Base-by-base conservation (phyloP, 2,113 vertebrate species). In the Chionodraco myersi region DNA sequence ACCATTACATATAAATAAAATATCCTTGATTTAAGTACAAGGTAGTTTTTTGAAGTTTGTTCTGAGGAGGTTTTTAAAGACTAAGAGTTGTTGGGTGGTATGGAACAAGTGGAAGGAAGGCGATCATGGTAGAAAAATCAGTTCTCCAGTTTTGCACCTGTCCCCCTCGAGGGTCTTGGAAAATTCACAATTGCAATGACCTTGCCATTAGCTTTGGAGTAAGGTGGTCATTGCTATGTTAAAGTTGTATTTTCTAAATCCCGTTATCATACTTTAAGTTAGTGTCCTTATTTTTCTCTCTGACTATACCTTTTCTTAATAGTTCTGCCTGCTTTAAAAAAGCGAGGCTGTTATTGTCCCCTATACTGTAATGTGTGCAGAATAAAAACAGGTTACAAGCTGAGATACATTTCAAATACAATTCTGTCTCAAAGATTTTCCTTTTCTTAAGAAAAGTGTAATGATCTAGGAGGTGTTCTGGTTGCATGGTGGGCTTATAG, bases 101-200 rank as follows among this genome's bases (percentile, higher is more conserved):
- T 60, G 36, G 64, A 80, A 86, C 76, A 77, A 71, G 57, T 44
- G 48, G 45, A 72, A 59, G 66, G 36, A 56, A 62, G 52, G 58
- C 51, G 54, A 82, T 84, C 81, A 78, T 41, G 13, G 76, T 11
- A 51, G 49, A 72, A 69, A 10, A 84, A 72, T 84, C 70, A 21
- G 72, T 86, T 89, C 82, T 83, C 76, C 75, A 82, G 52, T 48
- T 81, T 63, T 44, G 57, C 68, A 84, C 52, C 52, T 57, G 36
- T 80, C 51, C 41, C 76, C 81, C 51, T n/a, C 14, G 66, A 69
- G 83, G 63, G 58, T 62, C 75, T 64, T 16, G n/a, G 30, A 76
- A 26, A 72, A 77, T 30, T 61, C 18, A 52, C 44, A 30, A 52
- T 83, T 80, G 74, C 53, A 14, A 41, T 75, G 87, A 86, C 88